Base-by-base conservation (phyloP, 2,888 invertebrate species). In the Sycophila texana region DNA sequence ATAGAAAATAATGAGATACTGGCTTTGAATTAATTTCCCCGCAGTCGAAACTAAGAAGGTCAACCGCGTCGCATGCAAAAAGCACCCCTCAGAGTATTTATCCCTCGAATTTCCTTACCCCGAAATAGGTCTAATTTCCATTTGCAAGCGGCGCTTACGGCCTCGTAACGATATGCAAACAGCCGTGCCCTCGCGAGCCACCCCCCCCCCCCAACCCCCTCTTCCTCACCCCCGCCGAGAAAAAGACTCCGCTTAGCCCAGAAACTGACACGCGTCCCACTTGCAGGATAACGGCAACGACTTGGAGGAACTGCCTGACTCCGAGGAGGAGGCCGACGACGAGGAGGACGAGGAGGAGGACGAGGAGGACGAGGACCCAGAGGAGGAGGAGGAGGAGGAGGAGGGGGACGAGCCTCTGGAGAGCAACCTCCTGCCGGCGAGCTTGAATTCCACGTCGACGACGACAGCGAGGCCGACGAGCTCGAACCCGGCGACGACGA, bases 391-490 rank as follows among this genome's bases (percentile, higher is more conserved):
- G 7, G 61, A 78, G 13, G 77, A 73, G 14, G 61, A 61, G 5
- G 49, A 51, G 18, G 72, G 20, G 26, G 47, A 47, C 4, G 71
- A 55, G 13, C 10, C 16, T 3, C 4, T 47, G 39, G 68, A 75
- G 60, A 63, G 55, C 55, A 63, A 61, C 70, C 70, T 63, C 70
- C 55, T 74, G 10, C 49, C 20, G 22, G n/a, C 20, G 18, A 22
- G 16, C 53, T 22, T 12, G 70, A 79, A 61, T 49, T 73, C 61
- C 39, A 49, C 57, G 79, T 73, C 58, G 51, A 49, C 57, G 79
- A 78, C 20, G 74, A 74, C 22, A 73, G 18, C 61, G 60, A 66
- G 51, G 60, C 63, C 65, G 51, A 60, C 68, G 39, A 39, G 39
- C 39, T 39, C 39, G 39, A 39, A 39, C 39, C 39, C 39, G 39